A percentile compares a stretch with the other conserved stretches of the same genome.
phyloP scores from a whole-genome alignment of 2,888 invertebrate genomes.

The Sarcophaga variegata region DNA sequence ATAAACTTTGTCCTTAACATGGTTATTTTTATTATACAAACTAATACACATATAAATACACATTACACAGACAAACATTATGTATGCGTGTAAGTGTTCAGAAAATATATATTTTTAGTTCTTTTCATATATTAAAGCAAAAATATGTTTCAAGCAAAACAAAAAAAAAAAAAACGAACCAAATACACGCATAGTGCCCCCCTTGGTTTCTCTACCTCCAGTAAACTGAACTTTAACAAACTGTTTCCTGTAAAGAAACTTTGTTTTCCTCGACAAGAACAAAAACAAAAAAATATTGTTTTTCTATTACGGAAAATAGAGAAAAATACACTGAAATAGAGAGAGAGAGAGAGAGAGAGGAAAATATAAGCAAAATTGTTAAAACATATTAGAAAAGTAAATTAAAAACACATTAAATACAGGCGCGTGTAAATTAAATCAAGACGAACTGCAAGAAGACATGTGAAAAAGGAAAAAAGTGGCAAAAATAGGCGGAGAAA shows the following conservation, averaged over 20 bases:
- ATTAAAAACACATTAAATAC: constrained; percentile 73
- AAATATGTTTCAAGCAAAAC: not conserved
- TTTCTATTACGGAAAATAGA: constrained; percentile 5
- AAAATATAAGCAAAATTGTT: constrained; percentile 55
- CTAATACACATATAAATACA: constrained; percentile 3
- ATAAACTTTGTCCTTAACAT: constrained; percentile 66
- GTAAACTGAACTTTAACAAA: constrained; percentile 45
- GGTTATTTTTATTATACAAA: constrained; percentile 43
- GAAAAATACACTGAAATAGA: not conserved
- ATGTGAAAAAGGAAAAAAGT: constrained; percentile 17
- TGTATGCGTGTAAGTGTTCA: constrained; percentile 13
- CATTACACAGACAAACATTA: constrained; percentile 13
- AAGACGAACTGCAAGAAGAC: constrained; percentile 60
- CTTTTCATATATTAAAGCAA: not conserved
- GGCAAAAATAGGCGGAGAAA: constrained; percentile 15
- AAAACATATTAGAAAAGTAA: constrained; percentile 69
- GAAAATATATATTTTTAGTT: constrained; percentile 14
- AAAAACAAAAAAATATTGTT: not conserved
- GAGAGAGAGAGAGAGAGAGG: not conserved
- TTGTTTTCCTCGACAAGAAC: constrained; percentile 10
- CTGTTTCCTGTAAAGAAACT: constrained; percentile 55
- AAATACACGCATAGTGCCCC: not conserved
- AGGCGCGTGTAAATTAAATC: constrained; percentile 72
- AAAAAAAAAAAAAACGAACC: not conserved
- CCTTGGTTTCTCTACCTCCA: not conserved